These are phyloP conservation scores for Iguana delicatissima DNA, from an alignment of 2,797 vertebrate species.

Conservation along the genomic window DNA sequence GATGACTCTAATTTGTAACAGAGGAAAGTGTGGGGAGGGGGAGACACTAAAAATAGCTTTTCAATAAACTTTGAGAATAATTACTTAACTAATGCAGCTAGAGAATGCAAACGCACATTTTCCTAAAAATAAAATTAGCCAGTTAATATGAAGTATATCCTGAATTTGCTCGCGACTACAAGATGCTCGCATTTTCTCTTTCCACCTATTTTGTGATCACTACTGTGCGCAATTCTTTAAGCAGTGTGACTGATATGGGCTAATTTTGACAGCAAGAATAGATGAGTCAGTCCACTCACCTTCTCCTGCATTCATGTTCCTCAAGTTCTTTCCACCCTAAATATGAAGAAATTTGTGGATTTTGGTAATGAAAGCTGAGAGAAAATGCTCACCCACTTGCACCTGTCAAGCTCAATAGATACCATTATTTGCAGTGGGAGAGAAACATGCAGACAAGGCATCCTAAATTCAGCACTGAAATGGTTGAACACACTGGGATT, in stretches of 20 bases:
- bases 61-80: constrained; percentile 57
- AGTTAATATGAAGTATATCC: constrained; percentile 2
- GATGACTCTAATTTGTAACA: constrained; percentile 76
- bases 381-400: not conserved
- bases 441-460: not conserved
- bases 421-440: not conserved
- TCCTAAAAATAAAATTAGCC: not conserved
- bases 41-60: constrained; percentile 69
- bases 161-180: not conserved
- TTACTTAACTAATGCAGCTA: constrained; percentile 54
- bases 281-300: not conserved
- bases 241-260: not conserved
- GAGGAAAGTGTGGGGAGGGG: constrained; percentile 46
- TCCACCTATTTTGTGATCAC: not conserved
- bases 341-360: not conserved
- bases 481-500: not conserved
- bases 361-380: not conserved
- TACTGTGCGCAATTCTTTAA: not conserved
- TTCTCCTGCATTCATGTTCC: not conserved
- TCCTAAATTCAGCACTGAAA: not conserved
- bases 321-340: not conserved
- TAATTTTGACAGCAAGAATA: not conserved
- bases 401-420: not conserved
- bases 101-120: not conserved
- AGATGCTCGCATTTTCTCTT: not conserved